These are phyloP conservation scores for Azorinus chamasolen DNA, from an alignment of 2,888 invertebrate genomes.

Conservation along the genomic window DNA sequence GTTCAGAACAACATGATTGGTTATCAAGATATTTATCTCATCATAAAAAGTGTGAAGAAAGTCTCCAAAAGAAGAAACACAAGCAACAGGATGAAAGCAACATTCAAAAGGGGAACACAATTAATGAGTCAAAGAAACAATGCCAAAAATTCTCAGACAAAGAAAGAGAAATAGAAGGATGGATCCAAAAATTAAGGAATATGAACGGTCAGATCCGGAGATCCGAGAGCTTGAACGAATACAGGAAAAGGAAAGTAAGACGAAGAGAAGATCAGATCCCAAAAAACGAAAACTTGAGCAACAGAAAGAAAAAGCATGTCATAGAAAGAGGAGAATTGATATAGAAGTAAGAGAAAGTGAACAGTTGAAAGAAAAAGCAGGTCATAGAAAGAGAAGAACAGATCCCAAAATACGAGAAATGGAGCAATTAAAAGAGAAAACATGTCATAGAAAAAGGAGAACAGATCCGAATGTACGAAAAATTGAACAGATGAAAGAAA, in stretches of 20 bases:
- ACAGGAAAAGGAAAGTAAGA: constrained; percentile 1
- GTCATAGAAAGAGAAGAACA: constrained; percentile 4
- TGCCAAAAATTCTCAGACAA: neutral
- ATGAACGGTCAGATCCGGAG: too few relatives aligned
- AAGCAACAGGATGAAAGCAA: too few relatives aligned
- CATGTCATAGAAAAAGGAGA: neutral
- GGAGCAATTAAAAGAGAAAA: constrained; percentile 1
- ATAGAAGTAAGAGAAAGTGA: neutral
- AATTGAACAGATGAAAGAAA: neutral
- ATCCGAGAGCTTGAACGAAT: neutral
- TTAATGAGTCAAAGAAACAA: neutral
- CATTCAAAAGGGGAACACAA: too few relatives aligned
- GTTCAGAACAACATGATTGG: too few relatives aligned
- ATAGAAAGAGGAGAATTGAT: neutral
- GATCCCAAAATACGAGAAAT: neutral
- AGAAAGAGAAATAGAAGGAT: too few relatives aligned
- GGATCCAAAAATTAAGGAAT: too few relatives aligned
- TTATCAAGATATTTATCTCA: too few relatives aligned
- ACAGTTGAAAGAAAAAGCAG: neutral
- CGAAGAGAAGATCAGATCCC: neutral
- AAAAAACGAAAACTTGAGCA: neutral
- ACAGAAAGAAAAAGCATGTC: neutral
- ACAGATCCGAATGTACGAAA: neutral
- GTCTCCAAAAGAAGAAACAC: neutral
- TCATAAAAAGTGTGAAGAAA: too few relatives aligned